Evolutionary conservation across 2,797 vertebrate genomes (phyloP), one percentile per base, ranked within the genome.

Genomic region (Phataginus tetradactyla): DNA sequence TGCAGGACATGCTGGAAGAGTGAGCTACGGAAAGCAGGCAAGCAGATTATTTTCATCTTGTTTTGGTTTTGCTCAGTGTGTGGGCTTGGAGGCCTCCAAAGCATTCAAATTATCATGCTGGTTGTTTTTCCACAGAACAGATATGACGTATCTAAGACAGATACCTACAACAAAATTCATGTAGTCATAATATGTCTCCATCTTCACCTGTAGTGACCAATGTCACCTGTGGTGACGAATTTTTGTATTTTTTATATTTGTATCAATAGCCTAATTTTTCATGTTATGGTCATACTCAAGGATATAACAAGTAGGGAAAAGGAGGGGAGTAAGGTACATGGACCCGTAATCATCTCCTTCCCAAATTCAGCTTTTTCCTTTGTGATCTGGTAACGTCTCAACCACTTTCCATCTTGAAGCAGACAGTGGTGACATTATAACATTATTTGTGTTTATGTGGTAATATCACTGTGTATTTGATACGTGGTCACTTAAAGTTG

Each of bases 21-120:
- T 17, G 63, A 39, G 59, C 95, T 66, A 68, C 90, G 27, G 32
- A 79, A 42, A 63, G 9, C 14, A 29, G 55, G 7, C 7, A 87
- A 53, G 32, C 4, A 39, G 15, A 27, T 84, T 37, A 53, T 77
- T 96, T 71, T 21, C 8, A 91, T 42, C 63, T 98, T 96, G 3
- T 1, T 61, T 86, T 81, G 89, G 23, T 0, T 2, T 92, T 95
- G 63, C 1, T 94, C 78, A 78, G 61, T 57, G 21, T 96, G 49
- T 29, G 17, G 86, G 12, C 53, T 64, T 85, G 32, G 8, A 72
- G 27, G 2, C 4, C 61, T 93, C 68, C 34, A 93, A 53, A 53
- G 8, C 49, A 77, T 83, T 94, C 53, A 90, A 51, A 68, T 85
- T 63, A 42, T 80, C 55, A 69, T 80, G 20, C 10, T 78, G 25